Conservation (phyloP, 1,140 invertebrate genomes). For the Steinernema feltiae region DNA sequence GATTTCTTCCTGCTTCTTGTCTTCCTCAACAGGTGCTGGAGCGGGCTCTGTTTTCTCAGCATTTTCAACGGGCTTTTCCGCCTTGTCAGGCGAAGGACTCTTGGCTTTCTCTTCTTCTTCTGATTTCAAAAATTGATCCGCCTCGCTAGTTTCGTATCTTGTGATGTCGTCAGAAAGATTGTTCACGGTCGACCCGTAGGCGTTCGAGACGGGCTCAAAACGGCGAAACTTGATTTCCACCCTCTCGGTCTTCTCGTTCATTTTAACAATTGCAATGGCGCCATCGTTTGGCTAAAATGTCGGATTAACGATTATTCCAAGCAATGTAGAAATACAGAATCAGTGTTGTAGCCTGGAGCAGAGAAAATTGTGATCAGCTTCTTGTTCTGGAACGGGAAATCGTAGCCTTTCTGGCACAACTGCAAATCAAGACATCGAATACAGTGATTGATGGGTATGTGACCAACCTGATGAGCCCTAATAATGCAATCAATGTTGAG, state of each 20-base stretch:
- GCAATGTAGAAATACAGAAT: background rate
- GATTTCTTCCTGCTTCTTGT: too few species aligned
- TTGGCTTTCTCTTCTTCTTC: too few species aligned
- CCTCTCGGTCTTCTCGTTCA: background rate
- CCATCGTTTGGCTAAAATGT: background rate
- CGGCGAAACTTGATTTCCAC: background rate
- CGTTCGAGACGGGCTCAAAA: background rate
- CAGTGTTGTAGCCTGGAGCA: background rate
- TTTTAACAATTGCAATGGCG: background rate
- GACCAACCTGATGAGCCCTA: background rate
- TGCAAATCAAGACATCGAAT: background rate
- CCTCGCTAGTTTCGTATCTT: too few species aligned
- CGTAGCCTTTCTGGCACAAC: background rate
- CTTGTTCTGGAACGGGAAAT: background rate
- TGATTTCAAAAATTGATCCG: too few species aligned
- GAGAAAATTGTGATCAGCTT: background rate
- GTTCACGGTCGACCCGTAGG: background rate
- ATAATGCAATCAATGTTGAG: background rate
- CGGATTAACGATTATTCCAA: background rate
- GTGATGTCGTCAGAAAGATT: background rate
- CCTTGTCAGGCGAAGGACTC: too few species aligned
- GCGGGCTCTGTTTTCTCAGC: too few species aligned
- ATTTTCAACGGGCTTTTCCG: too few species aligned
- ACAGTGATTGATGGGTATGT: background rate
- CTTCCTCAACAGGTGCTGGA: too few species aligned